Percentiles rank a stretch among this genome's conserved stretches.
These are phyloP conservation scores for Cassiopea xamachana DNA, from an alignment of 30 jellyfish, hydroid and myxozoan species.

Conservation along the genomic window DNA sequence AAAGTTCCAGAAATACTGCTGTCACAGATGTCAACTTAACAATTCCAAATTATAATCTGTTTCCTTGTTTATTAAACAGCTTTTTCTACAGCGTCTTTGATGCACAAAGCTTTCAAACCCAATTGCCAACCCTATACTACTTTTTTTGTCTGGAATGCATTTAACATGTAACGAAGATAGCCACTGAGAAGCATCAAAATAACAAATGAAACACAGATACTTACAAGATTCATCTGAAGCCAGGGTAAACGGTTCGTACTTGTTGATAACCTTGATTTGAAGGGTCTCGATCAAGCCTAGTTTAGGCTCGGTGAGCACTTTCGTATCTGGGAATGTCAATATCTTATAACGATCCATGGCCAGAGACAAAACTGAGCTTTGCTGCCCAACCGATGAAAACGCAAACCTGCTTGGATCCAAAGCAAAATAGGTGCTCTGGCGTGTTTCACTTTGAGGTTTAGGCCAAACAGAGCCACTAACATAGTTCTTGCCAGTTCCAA, in stretches of 20 bases:
- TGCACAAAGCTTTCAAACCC: too few relatives aligned
- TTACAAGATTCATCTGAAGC: constrained; percentile 86
- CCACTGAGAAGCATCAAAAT: too few relatives aligned
- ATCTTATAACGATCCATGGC: constrained; percentile 81
- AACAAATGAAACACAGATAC: not conserved
- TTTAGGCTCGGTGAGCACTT: constrained; percentile 38
- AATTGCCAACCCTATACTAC: too few relatives aligned
- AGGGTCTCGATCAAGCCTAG: constrained; percentile 52
- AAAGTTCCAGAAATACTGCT: too few relatives aligned
- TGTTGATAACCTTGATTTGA: constrained; percentile 58
- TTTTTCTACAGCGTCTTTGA: too few relatives aligned
- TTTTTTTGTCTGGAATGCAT: too few relatives aligned
- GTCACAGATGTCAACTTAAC: too few relatives aligned
- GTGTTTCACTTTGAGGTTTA: constrained; percentile 77
- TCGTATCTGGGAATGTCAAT: constrained; percentile 76
- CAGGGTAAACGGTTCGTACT: constrained; percentile 60
- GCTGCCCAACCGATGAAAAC: constrained; percentile 70
- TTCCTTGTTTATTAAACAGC: too few relatives aligned
- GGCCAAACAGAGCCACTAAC: constrained; percentile 95
- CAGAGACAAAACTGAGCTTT: constrained; percentile 69
- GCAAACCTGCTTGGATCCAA: constrained; percentile 74
- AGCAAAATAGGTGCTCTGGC: constrained; percentile 57
- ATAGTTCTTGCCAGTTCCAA: constrained; percentile 74
- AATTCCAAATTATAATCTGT: too few relatives aligned
- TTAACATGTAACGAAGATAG: too few relatives aligned